Percentiles rank a stretch among this genome's conserved stretches.
Evolutionary conservation across 2,113 vertebrate genomes (phyloP).

Genomic region (Sturnus vulgaris): DNA sequence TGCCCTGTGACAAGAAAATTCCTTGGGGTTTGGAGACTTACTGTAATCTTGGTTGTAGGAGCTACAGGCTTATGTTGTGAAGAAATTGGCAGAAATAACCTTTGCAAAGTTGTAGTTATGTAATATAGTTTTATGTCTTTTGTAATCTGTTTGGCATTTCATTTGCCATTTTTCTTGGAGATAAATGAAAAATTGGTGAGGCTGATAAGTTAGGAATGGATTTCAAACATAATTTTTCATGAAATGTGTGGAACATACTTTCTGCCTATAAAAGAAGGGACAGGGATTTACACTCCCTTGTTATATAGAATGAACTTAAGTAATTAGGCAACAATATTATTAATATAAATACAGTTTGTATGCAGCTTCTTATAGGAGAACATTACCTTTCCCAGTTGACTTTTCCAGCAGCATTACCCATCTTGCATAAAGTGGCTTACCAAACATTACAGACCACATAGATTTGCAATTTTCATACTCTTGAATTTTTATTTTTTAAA

Average conservation of each 20-base stretch:
- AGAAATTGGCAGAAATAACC: neutral
- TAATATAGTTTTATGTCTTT: neutral
- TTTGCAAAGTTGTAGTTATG: neutral
- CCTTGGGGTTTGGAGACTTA: neutral
- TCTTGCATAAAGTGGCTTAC: neutral
- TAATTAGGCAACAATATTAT: neutral
- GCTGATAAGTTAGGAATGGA: neutral
- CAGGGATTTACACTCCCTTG: neutral
- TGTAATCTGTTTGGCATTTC: neutral
- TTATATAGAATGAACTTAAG: neutral
- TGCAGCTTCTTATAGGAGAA: neutral
- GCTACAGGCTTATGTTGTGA: neutral
- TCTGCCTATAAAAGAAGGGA: neutral
- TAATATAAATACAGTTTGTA: neutral
- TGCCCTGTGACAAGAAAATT: neutral
- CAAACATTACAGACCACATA: neutral
- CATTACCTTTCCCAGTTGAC: neutral
- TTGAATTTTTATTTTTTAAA: neutral
- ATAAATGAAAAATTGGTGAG: neutral
- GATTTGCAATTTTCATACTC: neutral
- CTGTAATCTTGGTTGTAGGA: neutral
- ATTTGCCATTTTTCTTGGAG: neutral
- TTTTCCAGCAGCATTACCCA: neutral
- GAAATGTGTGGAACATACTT: neutral
- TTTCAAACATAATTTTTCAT: neutral